Evolutionary conservation across 2,888 invertebrate genomes (phyloP).

Genomic region (Zaprionus obscuricornis): DNA sequence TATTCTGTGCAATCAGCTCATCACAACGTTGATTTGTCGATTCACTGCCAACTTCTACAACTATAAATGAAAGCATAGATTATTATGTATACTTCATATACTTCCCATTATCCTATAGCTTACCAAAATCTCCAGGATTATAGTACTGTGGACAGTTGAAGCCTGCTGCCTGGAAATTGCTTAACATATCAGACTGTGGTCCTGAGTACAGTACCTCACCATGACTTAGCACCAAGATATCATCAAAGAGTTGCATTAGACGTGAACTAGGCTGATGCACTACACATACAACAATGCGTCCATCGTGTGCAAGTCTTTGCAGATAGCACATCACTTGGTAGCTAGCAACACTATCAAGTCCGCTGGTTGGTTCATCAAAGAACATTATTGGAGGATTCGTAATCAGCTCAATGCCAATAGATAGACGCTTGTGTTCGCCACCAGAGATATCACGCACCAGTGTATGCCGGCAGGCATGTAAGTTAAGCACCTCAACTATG

Average conservation of each 20-base stretch:
- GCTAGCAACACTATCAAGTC: slow-evolving; percentile 91
- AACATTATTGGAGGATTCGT: slow-evolving; percentile 97
- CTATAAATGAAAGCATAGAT: slow-evolving; percentile 44
- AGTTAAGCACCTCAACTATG: slow-evolving; percentile 89
- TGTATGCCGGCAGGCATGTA: slow-evolving; percentile 87
- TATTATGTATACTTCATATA: no score
- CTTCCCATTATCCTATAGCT: slow-evolving; percentile 41
- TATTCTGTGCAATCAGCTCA: slow-evolving; percentile 84
- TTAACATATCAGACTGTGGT: slow-evolving; percentile 88
- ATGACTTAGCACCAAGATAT: slow-evolving; percentile 90
- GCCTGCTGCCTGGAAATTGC: slow-evolving; percentile 87
- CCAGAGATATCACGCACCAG: slow-evolving; percentile 90
- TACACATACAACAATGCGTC: slow-evolving; percentile 92
- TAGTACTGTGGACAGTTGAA: slow-evolving; percentile 93
- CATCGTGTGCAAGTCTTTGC: slow-evolving; percentile 90
- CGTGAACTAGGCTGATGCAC: slow-evolving; percentile 96
- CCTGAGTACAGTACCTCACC: slow-evolving; percentile 92
- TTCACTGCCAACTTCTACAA: slow-evolving; percentile 86
- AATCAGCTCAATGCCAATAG: slow-evolving; percentile 94
- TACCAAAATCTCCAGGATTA: slow-evolving; percentile 95
- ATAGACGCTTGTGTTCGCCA: slow-evolving; percentile 94
- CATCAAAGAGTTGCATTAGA: slow-evolving; percentile 93
- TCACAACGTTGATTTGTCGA: slow-evolving; percentile 68
- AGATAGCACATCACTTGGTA: slow-evolving; percentile 91
- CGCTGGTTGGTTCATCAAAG: slow-evolving; percentile 96